Percentiles rank a stretch among this genome's conserved stretches.
phyloP scores from a whole-genome alignment of 1,140 invertebrate species.

The Temnothorax longispinosus region DNA sequence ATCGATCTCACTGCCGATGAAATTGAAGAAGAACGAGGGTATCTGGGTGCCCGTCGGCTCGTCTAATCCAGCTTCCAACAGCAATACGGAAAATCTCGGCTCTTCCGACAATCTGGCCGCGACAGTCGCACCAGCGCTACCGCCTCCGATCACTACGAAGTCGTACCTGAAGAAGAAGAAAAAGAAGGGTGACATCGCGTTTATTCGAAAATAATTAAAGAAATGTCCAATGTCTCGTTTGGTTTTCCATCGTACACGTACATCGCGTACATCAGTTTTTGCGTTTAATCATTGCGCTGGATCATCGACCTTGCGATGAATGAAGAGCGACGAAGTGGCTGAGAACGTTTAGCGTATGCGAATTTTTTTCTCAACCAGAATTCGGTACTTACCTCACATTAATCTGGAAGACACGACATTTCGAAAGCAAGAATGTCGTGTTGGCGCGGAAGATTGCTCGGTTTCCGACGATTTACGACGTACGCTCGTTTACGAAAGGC shows the following conservation, averaged over 20 bases:
- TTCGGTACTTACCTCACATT: background rate
- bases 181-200: background rate
- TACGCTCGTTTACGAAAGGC: conserved; percentile 28
- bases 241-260: background rate
- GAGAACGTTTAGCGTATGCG: background rate
- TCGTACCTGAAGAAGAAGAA: conserved; percentile 88
- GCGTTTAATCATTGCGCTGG: background rate
- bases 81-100: conserved; percentile 91
- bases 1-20: conserved; percentile 93
- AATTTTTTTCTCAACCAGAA: background rate
- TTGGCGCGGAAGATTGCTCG: conserved; percentile 14
- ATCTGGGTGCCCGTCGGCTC: conserved; percentile 94
- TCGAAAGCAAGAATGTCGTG: conserved; percentile 43
- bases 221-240: background rate
- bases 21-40: conserved; percentile 94
- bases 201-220: background rate
- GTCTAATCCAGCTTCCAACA: conserved; percentile 93
- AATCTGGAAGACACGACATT: background rate
- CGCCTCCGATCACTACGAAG: conserved; percentile 95
- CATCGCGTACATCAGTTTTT: background rate
- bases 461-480: conserved; percentile 33
- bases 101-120: conserved; percentile 93
- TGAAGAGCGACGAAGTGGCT: background rate
- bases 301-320: background rate
- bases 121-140: conserved; percentile 93